phyloP scores from a whole-genome alignment of 2,797 vertebrate genomes.

The Molothrus aeneus region DNA sequence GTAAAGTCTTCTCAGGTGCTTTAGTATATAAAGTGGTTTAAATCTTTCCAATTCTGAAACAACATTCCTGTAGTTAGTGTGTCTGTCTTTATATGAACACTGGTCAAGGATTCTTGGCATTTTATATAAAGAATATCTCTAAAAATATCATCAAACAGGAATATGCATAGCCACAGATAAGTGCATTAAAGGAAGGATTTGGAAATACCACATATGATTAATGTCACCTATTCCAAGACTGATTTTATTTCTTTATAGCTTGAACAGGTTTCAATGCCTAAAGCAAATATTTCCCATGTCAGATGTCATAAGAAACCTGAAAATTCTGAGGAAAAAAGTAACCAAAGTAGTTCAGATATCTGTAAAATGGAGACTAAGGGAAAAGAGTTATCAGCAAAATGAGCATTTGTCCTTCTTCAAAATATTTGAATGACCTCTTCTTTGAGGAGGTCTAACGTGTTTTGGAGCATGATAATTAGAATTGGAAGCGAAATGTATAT shows the following conservation, averaged over 20 bases:
- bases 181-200: not conserved
- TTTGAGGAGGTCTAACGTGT: not conserved
- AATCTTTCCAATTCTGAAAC: not conserved
- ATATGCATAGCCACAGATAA: not conserved
- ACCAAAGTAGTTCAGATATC: not conserved
- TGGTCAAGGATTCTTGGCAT: not conserved
- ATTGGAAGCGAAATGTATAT: not conserved
- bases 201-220: not conserved
- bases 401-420: not conserved
- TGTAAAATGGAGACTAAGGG: not conserved
- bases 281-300: constrained; percentile 4
- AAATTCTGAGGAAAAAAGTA: not conserved
- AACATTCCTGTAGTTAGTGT: not conserved
- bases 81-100: not conserved
- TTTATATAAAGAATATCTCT: not conserved
- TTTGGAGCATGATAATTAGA: not conserved
- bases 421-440: not conserved
- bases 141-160: not conserved
- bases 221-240: not conserved
- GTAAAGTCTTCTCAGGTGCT: not conserved
- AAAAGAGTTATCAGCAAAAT: not conserved
- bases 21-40: not conserved
- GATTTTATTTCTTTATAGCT: not conserved
- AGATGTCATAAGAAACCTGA: not conserved
- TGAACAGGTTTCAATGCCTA: not conserved